These are phyloP conservation scores for Onychorhynchus coronatus DNA, from an alignment of 2,113 vertebrate species.

Conservation along the genomic window DNA sequence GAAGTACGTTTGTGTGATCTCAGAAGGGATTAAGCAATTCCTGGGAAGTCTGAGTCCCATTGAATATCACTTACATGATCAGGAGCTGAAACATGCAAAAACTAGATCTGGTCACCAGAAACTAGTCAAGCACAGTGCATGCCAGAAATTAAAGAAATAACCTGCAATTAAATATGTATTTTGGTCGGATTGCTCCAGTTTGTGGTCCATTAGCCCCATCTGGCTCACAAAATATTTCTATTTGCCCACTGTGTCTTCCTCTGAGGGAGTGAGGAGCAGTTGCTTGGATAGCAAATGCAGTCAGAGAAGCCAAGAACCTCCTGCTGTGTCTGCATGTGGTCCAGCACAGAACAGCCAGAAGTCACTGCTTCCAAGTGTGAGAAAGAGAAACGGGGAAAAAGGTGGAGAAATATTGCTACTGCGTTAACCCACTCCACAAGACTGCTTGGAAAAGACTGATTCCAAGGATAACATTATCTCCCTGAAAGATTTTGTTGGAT, in stretches of 20 bases:
- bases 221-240: conserved; percentile 18
- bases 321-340: conserved; percentile 39
- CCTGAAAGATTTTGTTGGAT: not conserved
- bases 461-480: not conserved
- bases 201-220: conserved; percentile 35
- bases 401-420: not conserved
- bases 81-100: not conserved
- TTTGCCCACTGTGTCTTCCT: not conserved
- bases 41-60: not conserved
- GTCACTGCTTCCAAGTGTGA: not conserved
- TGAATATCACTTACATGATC: not conserved
- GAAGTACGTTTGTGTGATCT: not conserved
- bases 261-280: not conserved
- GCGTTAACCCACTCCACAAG: not conserved
- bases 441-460: not conserved
- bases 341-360: conserved; percentile 24
- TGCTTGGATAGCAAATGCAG: conserved; percentile 22
- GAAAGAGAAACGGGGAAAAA: not conserved
- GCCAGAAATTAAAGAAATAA: conserved; percentile 10
- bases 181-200: conserved; percentile 1
- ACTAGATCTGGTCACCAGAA: not conserved
- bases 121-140: not conserved
- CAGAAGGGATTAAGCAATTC: not conserved
- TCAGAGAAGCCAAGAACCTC: conserved; percentile 25
- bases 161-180: conserved; percentile 5